Base-by-base conservation (phyloP, 2,797 vertebrate species). In the Hippopotamyrus pictus region DNA sequence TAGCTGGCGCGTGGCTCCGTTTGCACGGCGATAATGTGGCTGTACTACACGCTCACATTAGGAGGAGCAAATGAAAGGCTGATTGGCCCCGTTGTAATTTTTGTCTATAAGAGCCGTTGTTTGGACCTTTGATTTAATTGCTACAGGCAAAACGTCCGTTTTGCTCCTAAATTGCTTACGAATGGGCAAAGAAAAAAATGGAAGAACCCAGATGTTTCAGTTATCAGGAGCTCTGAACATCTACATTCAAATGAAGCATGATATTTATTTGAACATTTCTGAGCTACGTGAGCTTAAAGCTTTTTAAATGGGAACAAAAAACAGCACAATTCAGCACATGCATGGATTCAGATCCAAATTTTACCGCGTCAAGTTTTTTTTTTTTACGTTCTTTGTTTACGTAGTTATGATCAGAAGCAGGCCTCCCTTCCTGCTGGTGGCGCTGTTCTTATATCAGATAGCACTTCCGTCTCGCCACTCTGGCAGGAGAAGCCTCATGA, bases 11-110 rank as follows among this genome's bases (percentile, higher is more conserved):
- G 79, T 44, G 50, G 88, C 59, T 89, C 76, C 57, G 62, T 89
- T 89, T 92, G 79, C 76, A 65, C 57, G 85, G 51, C 89, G 88
- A 89, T 90, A 89, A 90, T 82, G 54, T 37, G 54, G 50, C 89
- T 25, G 57, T 89, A 54, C 87, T 88, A 54, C 87, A 41, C 12
- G 22, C 86, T 17, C 14, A 29, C 29, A 53, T 84, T 57, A 62
- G 86, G 29, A 54, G 88, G 73, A 51, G 50, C 54, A 83, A 90
- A 90, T 90, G 86, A 89, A 89, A 88, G 33, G 22, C 51, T 33
- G 54, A 76, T 89, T 91, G 89, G 53, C 73, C 11, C 69, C 46
- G 22, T 5, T 50, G 6, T 44, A 17, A 88, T 89, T 89, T 62
- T 89, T 53, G 87, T 41, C 83, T 69, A 41, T 54, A 33, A 33